Evolutionary conservation across 2,888 invertebrate genomes (phyloP), one percentile per base, ranked within the genome.

Genomic region (Eustalomyia histrio): DNA sequence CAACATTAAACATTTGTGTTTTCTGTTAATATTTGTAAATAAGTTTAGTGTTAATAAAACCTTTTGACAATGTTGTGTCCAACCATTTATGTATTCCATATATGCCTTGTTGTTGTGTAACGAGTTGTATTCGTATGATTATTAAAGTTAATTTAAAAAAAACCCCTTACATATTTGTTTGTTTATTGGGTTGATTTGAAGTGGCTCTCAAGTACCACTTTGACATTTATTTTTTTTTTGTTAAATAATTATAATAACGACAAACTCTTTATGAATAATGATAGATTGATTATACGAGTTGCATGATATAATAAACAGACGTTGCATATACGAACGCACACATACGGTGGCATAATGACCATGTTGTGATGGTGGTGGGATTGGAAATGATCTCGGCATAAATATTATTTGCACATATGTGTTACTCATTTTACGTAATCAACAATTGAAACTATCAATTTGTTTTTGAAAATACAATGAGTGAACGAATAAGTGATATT

Each of bases 351-450:
- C 2, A n/a, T 47, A 14, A 47, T 47, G 43, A n/a, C 24, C 9
- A 5, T 21, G 29, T 78, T 52, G 71, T 35, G 29, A 9, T 76
- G 29, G 65, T 74, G 39, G 24, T 57, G 39, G 47, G 29, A 39
- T 47, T 29, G 58, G 52, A 9, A 57, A 57, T 39, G 39, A 50
- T 60, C 47, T 67, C 58, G 14, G 24, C 17, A 29, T 60, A 53
- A 29, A 73, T 35, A 71, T 60, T 60, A 80, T 83, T 82, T 67
- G 83, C 82, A 83, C 83, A 83, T 82, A 83, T 83, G 83, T 74
- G 82, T 58, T 74, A 75, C 80, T 83, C 82, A 78, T 82, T 82
- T 80, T 53, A 61, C 80, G 82, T 82, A 82, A 83, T 82, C 82
- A 83, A 79, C 76, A 60, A 68, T 61, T 50, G 33, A 80, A 80